These are phyloP conservation scores for Wiebesia pumilae DNA, from an alignment of 1,140 invertebrate genomes.

Conservation along the genomic window DNA sequence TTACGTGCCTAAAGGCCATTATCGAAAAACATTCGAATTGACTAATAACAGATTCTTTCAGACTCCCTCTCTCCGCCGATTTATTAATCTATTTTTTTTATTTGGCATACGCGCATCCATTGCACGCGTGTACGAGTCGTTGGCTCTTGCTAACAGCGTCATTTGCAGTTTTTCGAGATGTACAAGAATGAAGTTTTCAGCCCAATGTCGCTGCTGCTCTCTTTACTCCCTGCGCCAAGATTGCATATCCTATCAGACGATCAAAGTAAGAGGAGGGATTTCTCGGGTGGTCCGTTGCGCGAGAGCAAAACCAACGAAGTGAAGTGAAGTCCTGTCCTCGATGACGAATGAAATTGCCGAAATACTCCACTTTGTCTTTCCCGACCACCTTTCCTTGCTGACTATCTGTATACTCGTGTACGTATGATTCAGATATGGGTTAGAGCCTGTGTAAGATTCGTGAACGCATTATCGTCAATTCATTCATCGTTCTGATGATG, in stretches of 20 bases:
- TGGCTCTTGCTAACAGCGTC: neutral
- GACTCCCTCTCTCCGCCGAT: neutral
- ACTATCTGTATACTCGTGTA: neutral
- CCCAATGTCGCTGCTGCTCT: neutral
- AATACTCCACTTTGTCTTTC: neutral
- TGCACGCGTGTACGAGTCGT: neutral
- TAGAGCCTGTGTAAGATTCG: neutral
- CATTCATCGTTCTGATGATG: constrained; percentile 26
- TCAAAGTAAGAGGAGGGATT: neutral
- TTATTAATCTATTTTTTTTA: too few species aligned
- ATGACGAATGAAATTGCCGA: constrained; percentile 54
- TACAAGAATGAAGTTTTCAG: neutral
- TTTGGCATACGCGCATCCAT: neutral
- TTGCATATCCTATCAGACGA: neutral
- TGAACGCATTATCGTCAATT: constrained; percentile 33
- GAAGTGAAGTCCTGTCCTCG: neutral
- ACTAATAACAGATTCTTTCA: constrained; percentile 43
- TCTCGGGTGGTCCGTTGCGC: constrained; percentile 44
- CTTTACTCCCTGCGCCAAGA: neutral
- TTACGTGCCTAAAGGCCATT: constrained; percentile 23
- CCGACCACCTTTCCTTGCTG: too few species aligned
- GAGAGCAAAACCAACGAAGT: neutral
- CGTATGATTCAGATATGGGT: neutral
- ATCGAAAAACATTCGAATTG: constrained; percentile 25
- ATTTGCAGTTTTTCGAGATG: neutral